These are phyloP conservation scores for Regulus satrapa DNA, from an alignment of 2,113 vertebrate species.

Conservation along the genomic window DNA sequence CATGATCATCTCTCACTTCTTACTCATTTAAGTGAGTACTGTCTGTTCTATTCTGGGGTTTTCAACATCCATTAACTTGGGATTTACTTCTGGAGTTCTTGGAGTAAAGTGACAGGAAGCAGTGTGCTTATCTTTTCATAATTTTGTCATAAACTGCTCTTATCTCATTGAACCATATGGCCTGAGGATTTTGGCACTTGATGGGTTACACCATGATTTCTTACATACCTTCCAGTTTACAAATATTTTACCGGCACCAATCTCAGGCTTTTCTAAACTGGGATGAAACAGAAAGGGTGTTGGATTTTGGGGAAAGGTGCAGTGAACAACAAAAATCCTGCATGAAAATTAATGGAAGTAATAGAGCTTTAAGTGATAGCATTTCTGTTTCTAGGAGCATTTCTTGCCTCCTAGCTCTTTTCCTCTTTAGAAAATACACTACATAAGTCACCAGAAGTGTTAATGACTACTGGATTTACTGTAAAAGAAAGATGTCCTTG, in stretches of 20 bases:
- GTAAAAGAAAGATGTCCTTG: background rate
- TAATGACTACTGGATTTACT: background rate
- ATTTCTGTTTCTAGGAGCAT: background rate
- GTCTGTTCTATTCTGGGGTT: background rate
- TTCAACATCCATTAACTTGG: background rate
- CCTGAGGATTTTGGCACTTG: background rate
- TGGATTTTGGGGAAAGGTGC: background rate
- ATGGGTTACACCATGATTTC: background rate
- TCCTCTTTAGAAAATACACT: background rate
- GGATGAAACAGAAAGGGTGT: background rate
- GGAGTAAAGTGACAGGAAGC: background rate
- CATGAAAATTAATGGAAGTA: background rate
- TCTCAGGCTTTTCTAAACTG: background rate
- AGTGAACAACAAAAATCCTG: background rate
- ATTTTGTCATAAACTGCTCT: background rate
- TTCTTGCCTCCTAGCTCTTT: background rate
- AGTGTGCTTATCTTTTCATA: background rate
- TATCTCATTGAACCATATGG: background rate
- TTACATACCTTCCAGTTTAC: background rate
- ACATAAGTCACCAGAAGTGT: background rate
- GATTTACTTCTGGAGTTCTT: background rate
- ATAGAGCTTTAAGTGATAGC: background rate
- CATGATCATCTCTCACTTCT: background rate
- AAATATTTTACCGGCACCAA: background rate
- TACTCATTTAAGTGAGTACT: background rate